Base-by-base conservation (phyloP, 2,797 vertebrate species). In the Eulemur coronatus region DNA sequence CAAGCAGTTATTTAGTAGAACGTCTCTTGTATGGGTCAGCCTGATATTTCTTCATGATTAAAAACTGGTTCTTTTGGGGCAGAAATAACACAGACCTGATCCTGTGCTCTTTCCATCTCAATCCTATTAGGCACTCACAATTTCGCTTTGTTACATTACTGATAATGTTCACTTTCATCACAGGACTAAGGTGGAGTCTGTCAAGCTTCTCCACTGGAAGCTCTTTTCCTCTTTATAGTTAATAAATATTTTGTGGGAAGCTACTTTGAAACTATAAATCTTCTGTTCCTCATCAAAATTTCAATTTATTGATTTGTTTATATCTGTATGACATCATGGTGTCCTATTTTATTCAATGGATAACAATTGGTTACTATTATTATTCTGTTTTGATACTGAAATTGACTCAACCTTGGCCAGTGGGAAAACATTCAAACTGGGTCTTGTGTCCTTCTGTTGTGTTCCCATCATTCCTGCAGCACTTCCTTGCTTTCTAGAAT, bases 21-120 rank as follows among this genome's bases (percentile, higher is more conserved):
- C 69, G 26, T 50, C 46, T 22, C 48, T 95, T 55, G 18, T 43
- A 78, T 85, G 81, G 57, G 35, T 80, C 35, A 63, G 22, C 52
- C 26, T 78, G 48, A 63, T 73, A 12, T 75, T 87, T 94, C 50
- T 92, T 95, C 48, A n/a, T 69, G 69, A 96, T 87, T 91, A 91
- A 91, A 92, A 81, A 78, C n/a, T 78, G 2, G 22, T 87, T 69
- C 73, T 55, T 72, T 41, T 81, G 89, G 7, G 9, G 26, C 72
- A 78, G 78, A 95, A 88, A 84, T 48, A 65, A 46, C 26, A 59
- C 3, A n/a, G 41, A 72, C 67, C 24, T 3, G 2, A 33, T 57
- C 33, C n/a, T 69, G 18, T 33, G 4, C 72, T 90, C 35, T 89
- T 89, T 75, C 35, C 43, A 46, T 67, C 67, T 35, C 3, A 26